Conservation (phyloP, 2,888 invertebrate genomes). For the Drosophila neotestacea region DNA sequence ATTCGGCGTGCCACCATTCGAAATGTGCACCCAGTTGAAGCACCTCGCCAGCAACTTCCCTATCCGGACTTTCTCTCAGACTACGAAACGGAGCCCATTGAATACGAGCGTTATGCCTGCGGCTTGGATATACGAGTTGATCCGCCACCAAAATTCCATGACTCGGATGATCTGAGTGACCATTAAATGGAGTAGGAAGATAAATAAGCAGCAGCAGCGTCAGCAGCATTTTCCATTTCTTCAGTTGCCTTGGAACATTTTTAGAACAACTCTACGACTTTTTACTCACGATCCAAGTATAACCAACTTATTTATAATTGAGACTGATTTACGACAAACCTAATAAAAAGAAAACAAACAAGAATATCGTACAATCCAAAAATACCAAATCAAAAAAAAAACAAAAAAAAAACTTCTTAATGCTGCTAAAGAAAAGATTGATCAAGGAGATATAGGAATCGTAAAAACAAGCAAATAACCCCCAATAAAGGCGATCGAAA, state of each 20-base stretch:
- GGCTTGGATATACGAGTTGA: constrained; percentile 91
- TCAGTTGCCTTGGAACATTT: constrained; percentile 75
- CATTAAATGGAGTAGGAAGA: constrained; percentile 59
- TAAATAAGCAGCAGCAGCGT: constrained; percentile 5
- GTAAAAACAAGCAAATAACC: constrained; percentile 19
- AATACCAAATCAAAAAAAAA: constrained; percentile 23
- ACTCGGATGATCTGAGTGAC: constrained; percentile 88
- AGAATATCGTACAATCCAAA: constrained; percentile 39
- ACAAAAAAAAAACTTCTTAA: constrained; percentile 13
- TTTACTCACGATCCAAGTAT: constrained; percentile 74
- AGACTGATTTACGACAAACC: constrained; percentile 82
- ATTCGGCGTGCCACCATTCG: constrained; percentile 67
- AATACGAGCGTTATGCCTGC: constrained; percentile 89
- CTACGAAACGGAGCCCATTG: constrained; percentile 86
- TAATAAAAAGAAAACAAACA: constrained; percentile 38
- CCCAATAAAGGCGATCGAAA: constrained; percentile 46
- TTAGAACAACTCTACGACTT: constrained; percentile 69
- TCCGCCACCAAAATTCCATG: constrained; percentile 92
- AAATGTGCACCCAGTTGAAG: constrained; percentile 16
- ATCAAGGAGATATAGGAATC: constrained; percentile 24
- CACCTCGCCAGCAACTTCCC: constrained; percentile 85
- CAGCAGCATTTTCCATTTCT: constrained; percentile 72
- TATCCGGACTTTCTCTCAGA: constrained; percentile 85
- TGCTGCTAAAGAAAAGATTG: constrained; percentile 35
- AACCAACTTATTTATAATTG: constrained; percentile 82